Evolutionary conservation across 1,140 invertebrate species (phyloP).

Genomic region (Dolichoris vasculosae): DNA sequence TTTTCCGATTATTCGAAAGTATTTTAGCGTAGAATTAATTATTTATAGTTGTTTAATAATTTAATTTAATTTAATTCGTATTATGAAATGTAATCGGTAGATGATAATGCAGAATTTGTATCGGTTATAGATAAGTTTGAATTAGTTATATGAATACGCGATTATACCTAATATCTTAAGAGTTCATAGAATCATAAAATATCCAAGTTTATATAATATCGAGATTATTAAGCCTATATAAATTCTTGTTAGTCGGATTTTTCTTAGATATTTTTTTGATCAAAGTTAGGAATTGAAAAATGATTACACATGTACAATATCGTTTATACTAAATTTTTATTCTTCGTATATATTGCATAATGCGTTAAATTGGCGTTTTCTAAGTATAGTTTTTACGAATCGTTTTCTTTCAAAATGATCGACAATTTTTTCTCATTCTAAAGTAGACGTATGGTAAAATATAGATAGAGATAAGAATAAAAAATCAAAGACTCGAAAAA

Average conservation of each 20-base stretch:
- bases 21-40: background rate
- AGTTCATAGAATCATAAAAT: background rate
- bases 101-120: background rate
- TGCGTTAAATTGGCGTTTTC: slow-evolving; percentile 25
- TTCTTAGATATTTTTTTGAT: background rate
- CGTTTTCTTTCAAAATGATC: background rate
- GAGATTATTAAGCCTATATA: background rate
- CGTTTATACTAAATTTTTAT: slow-evolving; percentile 35
- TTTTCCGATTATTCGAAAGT: background rate
- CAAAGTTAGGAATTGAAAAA: slow-evolving; percentile 35
- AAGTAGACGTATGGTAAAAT: slow-evolving; percentile 30
- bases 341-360: background rate
- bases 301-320: slow-evolving; percentile 4
- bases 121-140: background rate
- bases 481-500: background rate
- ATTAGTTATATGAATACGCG: background rate
- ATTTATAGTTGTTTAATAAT: background rate
- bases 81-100: background rate
- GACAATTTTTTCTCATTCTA: slow-evolving; percentile 39
- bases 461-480: background rate
- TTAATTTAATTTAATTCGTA: background rate
- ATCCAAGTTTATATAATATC: background rate
- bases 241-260: slow-evolving; percentile 20
- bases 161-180: background rate
- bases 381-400: slow-evolving; percentile 9